Evolutionary conservation across 2,113 vertebrate genomes (phyloP).

Genomic region (Hippopotamus amphibius): DNA sequence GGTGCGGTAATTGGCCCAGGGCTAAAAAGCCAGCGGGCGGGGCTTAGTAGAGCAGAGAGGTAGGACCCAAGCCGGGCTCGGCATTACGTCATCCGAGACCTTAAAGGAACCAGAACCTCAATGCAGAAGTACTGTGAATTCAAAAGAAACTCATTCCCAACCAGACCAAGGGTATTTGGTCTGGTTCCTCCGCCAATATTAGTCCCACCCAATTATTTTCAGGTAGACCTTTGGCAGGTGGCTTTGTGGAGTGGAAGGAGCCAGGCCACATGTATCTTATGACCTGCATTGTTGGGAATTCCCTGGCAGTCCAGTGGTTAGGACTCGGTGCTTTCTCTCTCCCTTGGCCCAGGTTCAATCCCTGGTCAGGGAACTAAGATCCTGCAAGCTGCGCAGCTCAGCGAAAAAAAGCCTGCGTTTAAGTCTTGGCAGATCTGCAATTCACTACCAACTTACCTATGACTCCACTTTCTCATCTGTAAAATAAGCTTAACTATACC

Average conservation of each 20-base stretch:
- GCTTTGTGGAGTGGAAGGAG: neutral
- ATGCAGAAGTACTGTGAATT: neutral
- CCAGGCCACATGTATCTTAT: neutral
- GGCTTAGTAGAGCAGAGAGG: neutral
- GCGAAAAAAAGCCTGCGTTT: neutral
- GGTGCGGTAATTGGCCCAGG: neutral
- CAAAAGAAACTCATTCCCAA: neutral
- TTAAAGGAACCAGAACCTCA: slow-evolving; percentile 32
- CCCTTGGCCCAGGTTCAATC: no score
- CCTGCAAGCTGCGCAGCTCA: no score
- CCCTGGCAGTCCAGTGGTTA: no score
- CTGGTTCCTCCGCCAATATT: neutral
- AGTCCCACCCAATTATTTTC: neutral
- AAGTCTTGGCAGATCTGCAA: neutral
- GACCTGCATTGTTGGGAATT: neutral
- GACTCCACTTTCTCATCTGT: neutral
- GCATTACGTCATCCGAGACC: neutral
- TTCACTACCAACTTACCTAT: neutral
- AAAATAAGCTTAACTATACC: neutral
- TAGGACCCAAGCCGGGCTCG: neutral
- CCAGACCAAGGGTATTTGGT: neutral
- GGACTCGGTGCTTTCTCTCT: no score
- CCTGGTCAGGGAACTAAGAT: no score
- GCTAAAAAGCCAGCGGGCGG: neutral
- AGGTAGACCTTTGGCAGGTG: neutral